A percentile compares a stretch with the other conserved stretches of the same genome.
Conservation (phyloP, 2,797 vertebrate genomes). For the Capromys pilorides region DNA sequence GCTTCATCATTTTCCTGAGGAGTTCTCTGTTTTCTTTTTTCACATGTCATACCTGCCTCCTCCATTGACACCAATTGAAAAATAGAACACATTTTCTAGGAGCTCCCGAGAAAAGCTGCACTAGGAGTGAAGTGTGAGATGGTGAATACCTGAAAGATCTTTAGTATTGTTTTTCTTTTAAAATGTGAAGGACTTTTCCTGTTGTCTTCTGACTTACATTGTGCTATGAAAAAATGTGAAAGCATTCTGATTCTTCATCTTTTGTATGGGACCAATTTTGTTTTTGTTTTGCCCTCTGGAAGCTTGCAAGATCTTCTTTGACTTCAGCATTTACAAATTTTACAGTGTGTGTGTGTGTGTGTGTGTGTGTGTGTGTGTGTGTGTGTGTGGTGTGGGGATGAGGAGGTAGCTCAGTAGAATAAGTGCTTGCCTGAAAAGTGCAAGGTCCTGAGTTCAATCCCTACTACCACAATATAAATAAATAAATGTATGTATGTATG, state of each 20-base stretch:
- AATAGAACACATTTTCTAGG: not conserved
- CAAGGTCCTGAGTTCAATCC: too few species aligned
- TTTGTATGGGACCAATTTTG: not conserved
- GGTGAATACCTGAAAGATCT: not conserved
- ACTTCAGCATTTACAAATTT: not conserved
- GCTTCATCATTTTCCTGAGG: not conserved
- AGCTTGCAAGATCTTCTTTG: not conserved
- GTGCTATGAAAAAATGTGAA: not conserved
- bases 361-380: too few species aligned
- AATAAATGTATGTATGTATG: too few species aligned
- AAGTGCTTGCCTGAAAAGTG: too few species aligned
- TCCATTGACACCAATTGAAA: not conserved
- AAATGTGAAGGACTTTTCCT: not conserved
- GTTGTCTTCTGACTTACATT: not conserved
- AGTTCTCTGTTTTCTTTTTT: not conserved
- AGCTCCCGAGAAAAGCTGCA: not conserved
- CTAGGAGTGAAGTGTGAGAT: not conserved
- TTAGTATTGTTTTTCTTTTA: not conserved
- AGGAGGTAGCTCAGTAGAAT: too few species aligned
- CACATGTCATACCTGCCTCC: not conserved
- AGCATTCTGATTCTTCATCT: not conserved
- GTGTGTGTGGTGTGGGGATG: too few species aligned
- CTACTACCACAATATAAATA: too few species aligned
- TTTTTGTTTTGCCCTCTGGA: not conserved
- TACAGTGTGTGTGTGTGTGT: not conserved